These are phyloP conservation scores for Pogonophryne albipinna DNA, from an alignment of 2,797 vertebrate species.

Conservation along the genomic window DNA sequence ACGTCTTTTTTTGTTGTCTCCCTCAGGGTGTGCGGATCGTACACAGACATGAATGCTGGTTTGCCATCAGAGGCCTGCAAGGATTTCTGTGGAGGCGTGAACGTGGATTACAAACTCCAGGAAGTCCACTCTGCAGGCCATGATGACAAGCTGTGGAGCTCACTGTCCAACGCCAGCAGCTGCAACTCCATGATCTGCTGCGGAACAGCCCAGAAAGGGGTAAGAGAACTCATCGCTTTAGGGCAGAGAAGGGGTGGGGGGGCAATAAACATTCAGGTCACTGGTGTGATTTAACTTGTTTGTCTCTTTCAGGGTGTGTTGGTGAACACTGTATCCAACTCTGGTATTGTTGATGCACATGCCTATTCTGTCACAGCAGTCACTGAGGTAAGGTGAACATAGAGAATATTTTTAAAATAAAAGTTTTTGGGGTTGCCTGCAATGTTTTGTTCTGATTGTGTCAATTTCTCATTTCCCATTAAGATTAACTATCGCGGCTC, in stretches of 20 bases:
- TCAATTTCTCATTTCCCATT: neutral
- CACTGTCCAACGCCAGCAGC: conserved; percentile 35
- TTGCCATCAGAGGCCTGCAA: conserved; percentile 66
- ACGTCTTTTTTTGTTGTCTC: neutral
- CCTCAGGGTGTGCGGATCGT: conserved; percentile 66
- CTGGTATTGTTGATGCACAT: conserved; percentile 56
- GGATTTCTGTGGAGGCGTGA: conserved; percentile 64
- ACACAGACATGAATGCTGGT: conserved; percentile 57
- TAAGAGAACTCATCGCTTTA: conserved; percentile 12
- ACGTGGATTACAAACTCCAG: conserved; percentile 35
- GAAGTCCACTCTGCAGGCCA: neutral
- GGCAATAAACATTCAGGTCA: neutral
- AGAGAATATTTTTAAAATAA: neutral
- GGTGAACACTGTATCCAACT: conserved; percentile 33
- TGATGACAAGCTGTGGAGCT: conserved; percentile 44
- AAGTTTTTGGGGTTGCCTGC: neutral
- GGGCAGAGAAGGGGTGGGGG: too few relatives aligned
- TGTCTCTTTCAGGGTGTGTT: conserved; percentile 14
- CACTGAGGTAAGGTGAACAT: conserved; percentile 52
- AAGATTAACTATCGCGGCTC: conserved; percentile 33
- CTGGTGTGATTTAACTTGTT: neutral
- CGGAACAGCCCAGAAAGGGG: conserved; percentile 17
- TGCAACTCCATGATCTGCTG: conserved; percentile 71
- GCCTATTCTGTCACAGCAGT: conserved; percentile 66
- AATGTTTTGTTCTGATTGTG: neutral